Percentiles rank a stretch among this genome's conserved stretches.
phyloP scores from a whole-genome alignment of 2,888 invertebrate species.

The Tiliacea aurago region DNA sequence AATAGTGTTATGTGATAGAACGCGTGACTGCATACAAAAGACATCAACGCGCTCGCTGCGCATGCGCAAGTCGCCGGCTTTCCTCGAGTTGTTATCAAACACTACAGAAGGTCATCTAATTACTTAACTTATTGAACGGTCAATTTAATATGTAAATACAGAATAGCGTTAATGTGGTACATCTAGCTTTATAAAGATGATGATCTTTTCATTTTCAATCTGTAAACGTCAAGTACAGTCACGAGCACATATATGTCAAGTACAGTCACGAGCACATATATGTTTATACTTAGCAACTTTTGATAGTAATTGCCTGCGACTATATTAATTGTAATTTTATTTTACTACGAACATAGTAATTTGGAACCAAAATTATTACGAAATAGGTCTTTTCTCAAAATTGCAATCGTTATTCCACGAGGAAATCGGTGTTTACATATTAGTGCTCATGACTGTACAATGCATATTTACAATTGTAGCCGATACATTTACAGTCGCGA shows the following conservation, averaged over 20 bases:
- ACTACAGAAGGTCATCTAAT: slow-evolving; percentile 43
- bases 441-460: no score
- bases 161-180: slow-evolving; percentile 4
- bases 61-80: slow-evolving; percentile 66
- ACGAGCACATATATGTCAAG: no score
- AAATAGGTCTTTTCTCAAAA: no score
- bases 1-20: slow-evolving; percentile 17
- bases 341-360: no score
- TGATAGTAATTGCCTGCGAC: no score
- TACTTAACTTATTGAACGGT: slow-evolving; percentile 32
- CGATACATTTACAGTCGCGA: slow-evolving; percentile 5
- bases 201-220: not conserved
- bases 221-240: not conserved
- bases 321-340: no score
- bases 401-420: no score
- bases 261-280: no score
- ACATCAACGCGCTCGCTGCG: slow-evolving; percentile 77
- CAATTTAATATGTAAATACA: slow-evolving; percentile 55
- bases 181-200: not conserved
- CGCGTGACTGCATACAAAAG: slow-evolving; percentile 71
- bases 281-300: no score
- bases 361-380: no score
- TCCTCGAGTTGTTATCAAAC: slow-evolving; percentile 48
- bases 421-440: no score
- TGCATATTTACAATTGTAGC: not conserved